Evolutionary conservation across 2,113 vertebrate species (phyloP).

Genomic region (Equus quagga): DNA sequence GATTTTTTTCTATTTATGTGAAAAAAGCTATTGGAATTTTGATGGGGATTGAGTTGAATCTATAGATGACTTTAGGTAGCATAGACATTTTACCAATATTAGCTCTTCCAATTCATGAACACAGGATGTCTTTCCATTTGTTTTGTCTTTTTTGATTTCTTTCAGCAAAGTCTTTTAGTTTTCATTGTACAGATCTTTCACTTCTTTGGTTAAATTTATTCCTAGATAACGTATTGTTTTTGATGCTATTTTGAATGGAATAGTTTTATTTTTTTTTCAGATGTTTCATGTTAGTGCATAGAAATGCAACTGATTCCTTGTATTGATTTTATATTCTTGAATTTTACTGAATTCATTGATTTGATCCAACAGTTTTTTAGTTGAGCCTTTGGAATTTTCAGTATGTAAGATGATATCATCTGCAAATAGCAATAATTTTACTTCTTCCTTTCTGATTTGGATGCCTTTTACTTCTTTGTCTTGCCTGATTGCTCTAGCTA

Average conservation of each 20-base stretch:
- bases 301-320: not conserved
- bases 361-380: not conserved
- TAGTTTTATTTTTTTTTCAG: not conserved
- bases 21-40: not conserved
- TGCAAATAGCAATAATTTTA: not conserved
- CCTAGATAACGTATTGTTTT: not conserved
- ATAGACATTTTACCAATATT: too few species aligned
- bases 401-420: not conserved
- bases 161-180: not conserved
- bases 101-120: not conserved
- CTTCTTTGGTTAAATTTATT: not conserved
- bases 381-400: not conserved
- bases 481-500: not conserved
- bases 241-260: not conserved
- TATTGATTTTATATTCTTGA: not conserved
- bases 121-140: not conserved
- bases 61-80: not conserved
- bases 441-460: not conserved
- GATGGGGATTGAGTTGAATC: not conserved
- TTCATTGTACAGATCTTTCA: not conserved
- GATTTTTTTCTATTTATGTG: not conserved
- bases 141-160: not conserved
- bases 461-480: not conserved
- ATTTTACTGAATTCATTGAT: not conserved
- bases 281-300: not conserved